Percentiles rank a stretch among this genome's conserved stretches.
These are phyloP conservation scores for Callithrix jacchus DNA, from an alignment of 2,113 vertebrate species.

Conservation along the genomic window DNA sequence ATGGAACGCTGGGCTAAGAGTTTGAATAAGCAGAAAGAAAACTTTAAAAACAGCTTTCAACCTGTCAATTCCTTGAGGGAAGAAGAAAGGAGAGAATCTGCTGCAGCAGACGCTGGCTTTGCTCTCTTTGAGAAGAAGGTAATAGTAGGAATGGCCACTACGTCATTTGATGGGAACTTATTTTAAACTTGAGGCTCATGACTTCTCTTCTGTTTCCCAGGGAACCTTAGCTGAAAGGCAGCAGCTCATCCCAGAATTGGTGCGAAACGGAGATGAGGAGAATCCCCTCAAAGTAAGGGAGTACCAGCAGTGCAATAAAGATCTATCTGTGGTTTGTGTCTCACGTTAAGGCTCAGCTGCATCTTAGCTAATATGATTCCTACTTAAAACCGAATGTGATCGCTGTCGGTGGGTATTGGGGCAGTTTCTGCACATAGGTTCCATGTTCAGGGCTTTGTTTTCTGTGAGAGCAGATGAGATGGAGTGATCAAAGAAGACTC, in stretches of 20 bases:
- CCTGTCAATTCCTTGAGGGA: conserved; percentile 90
- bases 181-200: not conserved
- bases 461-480: not conserved
- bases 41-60: conserved; percentile 97
- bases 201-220: conserved; percentile 73
- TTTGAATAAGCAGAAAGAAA: conserved; percentile 98
- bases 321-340: not conserved
- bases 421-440: not conserved
- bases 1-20: conserved; percentile 99
- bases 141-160: not conserved
- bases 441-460: not conserved
- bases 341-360: not conserved
- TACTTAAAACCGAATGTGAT: not conserved
- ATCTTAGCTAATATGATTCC: not conserved
- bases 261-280: conserved; percentile 90
- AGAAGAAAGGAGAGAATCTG: conserved; percentile 95
- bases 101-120: conserved; percentile 96
- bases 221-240: conserved; percentile 89
- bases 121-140: conserved; percentile 99
- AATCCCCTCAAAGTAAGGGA: conserved; percentile 84
- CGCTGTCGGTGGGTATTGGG: not conserved
- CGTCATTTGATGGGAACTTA: not conserved
- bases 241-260: conserved; percentile 88
- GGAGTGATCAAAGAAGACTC: not conserved
- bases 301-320: not conserved